A percentile compares a stretch with the other conserved stretches of the same genome.
Conservation (phyloP, 2,888 invertebrate species). For the Caenorhabditis sinica region DNA sequence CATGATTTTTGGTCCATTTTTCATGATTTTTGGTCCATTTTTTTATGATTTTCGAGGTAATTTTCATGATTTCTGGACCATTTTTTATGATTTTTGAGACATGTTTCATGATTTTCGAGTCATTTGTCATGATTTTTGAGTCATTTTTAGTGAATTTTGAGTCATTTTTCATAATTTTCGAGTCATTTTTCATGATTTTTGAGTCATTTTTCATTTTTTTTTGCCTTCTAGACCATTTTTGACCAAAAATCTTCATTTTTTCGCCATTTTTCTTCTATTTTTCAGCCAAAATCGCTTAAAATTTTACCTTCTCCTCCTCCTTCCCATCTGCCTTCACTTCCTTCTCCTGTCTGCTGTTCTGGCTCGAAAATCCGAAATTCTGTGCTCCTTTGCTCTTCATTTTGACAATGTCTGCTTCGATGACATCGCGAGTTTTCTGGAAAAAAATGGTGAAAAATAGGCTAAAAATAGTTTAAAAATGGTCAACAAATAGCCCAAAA, state of each 20-base stretch:
- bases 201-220: background rate
- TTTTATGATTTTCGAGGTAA: background rate
- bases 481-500: no score
- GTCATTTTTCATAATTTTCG: no score
- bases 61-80: background rate
- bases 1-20: background rate
- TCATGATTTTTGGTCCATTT: background rate
- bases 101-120: background rate
- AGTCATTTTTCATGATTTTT: no score
- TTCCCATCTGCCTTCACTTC: background rate
- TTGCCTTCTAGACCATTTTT: background rate
- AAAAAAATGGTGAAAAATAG: no score
- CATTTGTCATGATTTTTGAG: no score
- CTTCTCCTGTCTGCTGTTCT: background rate
- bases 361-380: no score
- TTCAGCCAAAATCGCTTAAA: no score
- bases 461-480: no score
- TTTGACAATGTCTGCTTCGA: constrained; percentile 36
- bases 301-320: no score
- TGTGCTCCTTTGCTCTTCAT: no score
- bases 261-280: background rate
- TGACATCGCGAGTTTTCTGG: constrained; percentile 46
- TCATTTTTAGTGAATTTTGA: no score
- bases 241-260: background rate
- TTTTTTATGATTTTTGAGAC: background rate